These are phyloP conservation scores for Lutraria lutraria DNA, from an alignment of 2,888 invertebrate genomes.

Conservation along the genomic window DNA sequence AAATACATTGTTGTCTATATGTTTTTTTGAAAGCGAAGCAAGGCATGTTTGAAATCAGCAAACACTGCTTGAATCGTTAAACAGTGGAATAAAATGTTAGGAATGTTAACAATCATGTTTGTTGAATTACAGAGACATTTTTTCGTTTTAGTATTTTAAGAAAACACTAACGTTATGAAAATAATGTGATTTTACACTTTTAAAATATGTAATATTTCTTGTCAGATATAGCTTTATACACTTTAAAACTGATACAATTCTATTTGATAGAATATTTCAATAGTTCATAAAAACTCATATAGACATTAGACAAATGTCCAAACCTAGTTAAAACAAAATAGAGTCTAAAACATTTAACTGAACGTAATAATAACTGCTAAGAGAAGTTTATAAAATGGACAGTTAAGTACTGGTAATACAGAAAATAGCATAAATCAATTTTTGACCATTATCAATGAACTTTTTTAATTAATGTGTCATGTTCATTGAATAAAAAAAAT, in stretches of 20 bases:
- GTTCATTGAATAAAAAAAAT: neutral
- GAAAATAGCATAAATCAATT: neutral
- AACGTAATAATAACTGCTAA: neutral
- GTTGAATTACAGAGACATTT: no score
- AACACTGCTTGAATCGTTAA: no score
- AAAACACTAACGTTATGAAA: no score
- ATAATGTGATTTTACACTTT: no score
- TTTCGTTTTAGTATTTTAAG: no score
- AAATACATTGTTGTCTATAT: neutral
- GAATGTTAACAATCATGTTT: no score
- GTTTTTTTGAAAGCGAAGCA: neutral
- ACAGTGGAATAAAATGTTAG: no score
- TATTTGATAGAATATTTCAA: no score
- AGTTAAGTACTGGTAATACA: neutral
- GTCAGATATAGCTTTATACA: no score
- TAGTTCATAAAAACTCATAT: neutral
- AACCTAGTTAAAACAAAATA: neutral
- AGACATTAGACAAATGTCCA: neutral
- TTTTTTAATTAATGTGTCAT: neutral
- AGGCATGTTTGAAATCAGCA: no score
- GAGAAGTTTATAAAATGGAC: neutral
- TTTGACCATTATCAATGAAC: neutral
- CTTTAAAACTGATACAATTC: no score
- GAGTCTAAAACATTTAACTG: neutral
- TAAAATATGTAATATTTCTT: no score